These are phyloP conservation scores for Urocolius indicus DNA, from an alignment of 2,113 vertebrate genomes.

Conservation along the genomic window DNA sequence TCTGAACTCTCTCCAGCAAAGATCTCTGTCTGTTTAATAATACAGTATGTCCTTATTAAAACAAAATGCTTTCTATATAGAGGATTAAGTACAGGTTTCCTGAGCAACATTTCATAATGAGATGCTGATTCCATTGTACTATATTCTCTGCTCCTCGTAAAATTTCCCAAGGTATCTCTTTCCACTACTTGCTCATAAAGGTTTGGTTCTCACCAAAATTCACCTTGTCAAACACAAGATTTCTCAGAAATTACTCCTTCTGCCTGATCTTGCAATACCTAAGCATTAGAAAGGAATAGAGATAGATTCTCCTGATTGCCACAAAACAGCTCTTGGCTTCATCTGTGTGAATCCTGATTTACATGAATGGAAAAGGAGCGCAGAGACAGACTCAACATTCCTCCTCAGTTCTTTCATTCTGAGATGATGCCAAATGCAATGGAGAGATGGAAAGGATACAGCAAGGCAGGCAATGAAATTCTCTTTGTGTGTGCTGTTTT, in stretches of 20 bases:
- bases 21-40: constrained; percentile 10
- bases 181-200: neutral
- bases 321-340: neutral
- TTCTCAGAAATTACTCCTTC: constrained; percentile 5
- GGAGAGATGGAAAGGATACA: neutral
- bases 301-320: neutral
- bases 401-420: neutral
- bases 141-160: neutral
- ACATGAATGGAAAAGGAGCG: neutral
- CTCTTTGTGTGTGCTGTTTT: neutral
- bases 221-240: neutral
- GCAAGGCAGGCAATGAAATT: neutral
- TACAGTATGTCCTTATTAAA: constrained; percentile 18
- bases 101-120: constrained; percentile 37
- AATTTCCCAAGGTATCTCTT: neutral
- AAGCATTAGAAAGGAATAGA: neutral
- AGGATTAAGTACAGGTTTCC: constrained; percentile 36
- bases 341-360: constrained; percentile 4
- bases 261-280: neutral
- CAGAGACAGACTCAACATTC: neutral
- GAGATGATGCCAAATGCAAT: neutral
- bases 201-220: constrained; percentile 18
- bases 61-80: neutral
- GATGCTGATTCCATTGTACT: constrained; percentile 17
- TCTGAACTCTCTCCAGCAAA: constrained; percentile 20